These are phyloP conservation scores for Listrodromus nycthemerus DNA, from an alignment of 2,888 invertebrate species.

Conservation along the genomic window DNA sequence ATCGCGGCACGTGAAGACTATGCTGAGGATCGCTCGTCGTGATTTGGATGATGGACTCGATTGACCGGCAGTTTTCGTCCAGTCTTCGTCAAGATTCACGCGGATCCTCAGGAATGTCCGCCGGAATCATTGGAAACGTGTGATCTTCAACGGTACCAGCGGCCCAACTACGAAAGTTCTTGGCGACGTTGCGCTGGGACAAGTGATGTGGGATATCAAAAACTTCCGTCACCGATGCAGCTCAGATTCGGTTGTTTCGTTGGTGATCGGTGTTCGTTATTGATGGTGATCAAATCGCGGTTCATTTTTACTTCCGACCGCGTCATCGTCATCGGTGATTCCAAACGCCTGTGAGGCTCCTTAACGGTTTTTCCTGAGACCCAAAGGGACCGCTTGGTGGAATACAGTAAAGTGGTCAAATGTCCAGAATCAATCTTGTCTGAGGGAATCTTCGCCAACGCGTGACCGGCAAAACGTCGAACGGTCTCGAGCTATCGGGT, in stretches of 20 bases:
- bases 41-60: background rate
- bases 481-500: background rate
- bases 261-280: slow-evolving; percentile 17
- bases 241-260: background rate
- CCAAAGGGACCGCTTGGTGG: background rate
- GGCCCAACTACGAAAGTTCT: background rate
- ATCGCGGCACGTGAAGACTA: background rate
- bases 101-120: background rate
- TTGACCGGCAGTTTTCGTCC: background rate
- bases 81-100: background rate
- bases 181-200: slow-evolving; percentile 1
- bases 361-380: background rate
- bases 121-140: background rate
- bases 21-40: background rate
- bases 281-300: slow-evolving; percentile 38
- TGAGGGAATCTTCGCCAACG: no score
- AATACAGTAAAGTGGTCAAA: no score
- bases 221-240: background rate
- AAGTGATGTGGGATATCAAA: slow-evolving; percentile 38
- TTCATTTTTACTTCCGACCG: slow-evolving; percentile 13
- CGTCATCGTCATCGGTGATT: background rate
- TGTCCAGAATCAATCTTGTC: no score
- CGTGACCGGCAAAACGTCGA: no score
- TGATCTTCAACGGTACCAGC: background rate
- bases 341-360: background rate